A percentile compares a stretch with the other conserved stretches of the same genome.
phyloP scores from a whole-genome alignment of 2,113 vertebrate genomes.

The Danio rerio region DNA sequence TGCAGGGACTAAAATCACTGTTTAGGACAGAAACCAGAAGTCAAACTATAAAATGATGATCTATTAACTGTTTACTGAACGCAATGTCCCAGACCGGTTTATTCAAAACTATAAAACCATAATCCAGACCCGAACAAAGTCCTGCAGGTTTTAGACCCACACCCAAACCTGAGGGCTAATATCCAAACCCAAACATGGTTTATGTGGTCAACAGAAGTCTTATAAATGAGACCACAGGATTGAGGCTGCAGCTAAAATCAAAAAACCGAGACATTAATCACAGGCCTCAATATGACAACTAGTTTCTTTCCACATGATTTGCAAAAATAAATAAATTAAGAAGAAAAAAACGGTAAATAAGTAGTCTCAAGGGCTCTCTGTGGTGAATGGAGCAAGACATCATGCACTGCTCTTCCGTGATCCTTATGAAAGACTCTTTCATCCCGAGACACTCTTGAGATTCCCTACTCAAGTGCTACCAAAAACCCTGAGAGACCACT shows the following conservation, averaged over 20 bases:
- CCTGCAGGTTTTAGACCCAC: neutral
- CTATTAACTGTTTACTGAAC: neutral
- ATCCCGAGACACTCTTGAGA: constrained; percentile 21
- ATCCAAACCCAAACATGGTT: constrained; percentile 1
- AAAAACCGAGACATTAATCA: constrained; percentile 11
- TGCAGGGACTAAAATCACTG: neutral
- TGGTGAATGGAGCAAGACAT: neutral
- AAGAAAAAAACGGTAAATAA: constrained; percentile 4
- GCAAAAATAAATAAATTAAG: constrained; percentile 33
- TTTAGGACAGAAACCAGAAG: neutral
- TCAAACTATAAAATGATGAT: neutral
- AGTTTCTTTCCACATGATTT: neutral
- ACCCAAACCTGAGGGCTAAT: neutral
- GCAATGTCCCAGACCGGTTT: neutral
- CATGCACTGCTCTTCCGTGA: neutral
- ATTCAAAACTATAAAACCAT: neutral
- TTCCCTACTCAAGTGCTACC: neutral
- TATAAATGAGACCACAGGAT: constrained; percentile 32
- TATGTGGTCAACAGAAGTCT: constrained; percentile 13
- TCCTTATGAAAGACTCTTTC: constrained; percentile 39
- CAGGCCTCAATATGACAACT: neutral
- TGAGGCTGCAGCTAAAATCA: neutral
- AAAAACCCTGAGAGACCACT: neutral
- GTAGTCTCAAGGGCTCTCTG: neutral
- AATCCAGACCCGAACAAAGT: neutral